Percentiles rank a stretch among this genome's conserved stretches.
These are phyloP conservation scores for Eupithecia insigniata DNA, from an alignment of 2,888 invertebrate genomes.

Conservation along the genomic window DNA sequence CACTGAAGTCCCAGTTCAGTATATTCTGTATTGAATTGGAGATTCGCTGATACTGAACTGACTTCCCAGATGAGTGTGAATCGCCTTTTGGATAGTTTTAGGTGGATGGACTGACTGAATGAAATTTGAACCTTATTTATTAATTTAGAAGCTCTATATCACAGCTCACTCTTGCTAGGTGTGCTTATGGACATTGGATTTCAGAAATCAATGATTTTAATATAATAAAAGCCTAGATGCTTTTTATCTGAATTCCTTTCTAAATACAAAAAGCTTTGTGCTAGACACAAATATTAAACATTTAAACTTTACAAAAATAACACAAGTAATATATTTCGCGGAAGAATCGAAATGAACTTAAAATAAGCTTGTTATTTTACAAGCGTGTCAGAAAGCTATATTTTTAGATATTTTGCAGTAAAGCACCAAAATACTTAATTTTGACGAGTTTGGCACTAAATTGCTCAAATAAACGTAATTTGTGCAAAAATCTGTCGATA, in stretches of 20 bases:
- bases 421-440: slow-evolving; percentile 25
- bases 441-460: slow-evolving; percentile 31
- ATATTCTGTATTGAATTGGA: too few species aligned
- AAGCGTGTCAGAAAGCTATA: neutral
- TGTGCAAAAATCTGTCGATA: slow-evolving; percentile 20
- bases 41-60: too few species aligned
- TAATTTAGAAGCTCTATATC: slow-evolving; percentile 80
- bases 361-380: slow-evolving; percentile 4
- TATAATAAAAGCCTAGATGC: slow-evolving; percentile 14
- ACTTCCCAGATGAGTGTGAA: too few species aligned
- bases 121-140: slow-evolving; percentile 50
- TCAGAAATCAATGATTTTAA: slow-evolving; percentile 22
- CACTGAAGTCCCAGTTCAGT: too few species aligned
- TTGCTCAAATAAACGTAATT: slow-evolving; percentile 24
- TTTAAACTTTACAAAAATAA: slow-evolving; percentile 29
- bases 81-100: neutral
- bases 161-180: slow-evolving; percentile 76
- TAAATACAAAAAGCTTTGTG: slow-evolving; percentile 29
- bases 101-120: slow-evolving; percentile 46
- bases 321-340: slow-evolving; percentile 22
- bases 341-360: slow-evolving; percentile 11
- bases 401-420: slow-evolving; percentile 1
- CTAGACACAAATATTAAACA: slow-evolving; percentile 27
- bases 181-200: slow-evolving; percentile 47
- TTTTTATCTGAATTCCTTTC: slow-evolving; percentile 19